Base-by-base conservation (phyloP, 2,797 vertebrate species). In the Anabas testudineus region DNA sequence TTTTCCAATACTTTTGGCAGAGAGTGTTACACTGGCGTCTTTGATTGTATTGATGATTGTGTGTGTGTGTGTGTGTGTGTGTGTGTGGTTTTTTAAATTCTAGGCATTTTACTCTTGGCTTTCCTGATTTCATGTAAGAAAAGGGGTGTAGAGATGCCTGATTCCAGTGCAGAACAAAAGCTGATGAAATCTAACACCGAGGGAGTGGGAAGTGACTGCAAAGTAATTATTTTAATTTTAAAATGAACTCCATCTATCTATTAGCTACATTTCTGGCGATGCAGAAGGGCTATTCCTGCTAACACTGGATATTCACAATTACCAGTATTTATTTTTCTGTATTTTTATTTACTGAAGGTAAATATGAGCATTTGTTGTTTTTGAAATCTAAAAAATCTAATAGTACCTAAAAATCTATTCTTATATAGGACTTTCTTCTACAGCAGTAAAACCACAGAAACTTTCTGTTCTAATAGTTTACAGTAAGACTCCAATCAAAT, bases 141-240 rank as follows among this genome's bases (percentile, higher is more conserved):
- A 1, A 0, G 71, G 26, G 63, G 0, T 2, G 2, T 3, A 1
- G 0, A 0, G 9, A 10, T 89, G 10, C 3, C n/a, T 1, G 36
- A 67, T 0, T 32, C 62, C 0, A 2, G 0, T 14, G 12, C 47
- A 8, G 56, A 7, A 57, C 77, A 82, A 73, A 1, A 21, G 22
- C 78, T 93, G 15, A 82, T 91, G 7, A 1, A 0, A 0, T 69
- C 1, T 24, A 91, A 93, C 71, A 89, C 3, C 5, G 93, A 93
- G 67, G 46, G 1, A 32, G 86, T 41, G 3, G 93, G 92, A 73
- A 86, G 39, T 36, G 93, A 94, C 58, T 92, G 91, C 63, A 4
- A 45, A 42, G 92, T 93, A 85, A 86, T 30, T 57, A 49, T 22
- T 14, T 65, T 34, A 3, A 22, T 47, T 19, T 18, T 7, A 36